Evolutionary conservation across 92 coral and sea anemone species (phyloP), one percentile per base, ranked within the genome.

Genomic region (Pocillopora meandrina): DNA sequence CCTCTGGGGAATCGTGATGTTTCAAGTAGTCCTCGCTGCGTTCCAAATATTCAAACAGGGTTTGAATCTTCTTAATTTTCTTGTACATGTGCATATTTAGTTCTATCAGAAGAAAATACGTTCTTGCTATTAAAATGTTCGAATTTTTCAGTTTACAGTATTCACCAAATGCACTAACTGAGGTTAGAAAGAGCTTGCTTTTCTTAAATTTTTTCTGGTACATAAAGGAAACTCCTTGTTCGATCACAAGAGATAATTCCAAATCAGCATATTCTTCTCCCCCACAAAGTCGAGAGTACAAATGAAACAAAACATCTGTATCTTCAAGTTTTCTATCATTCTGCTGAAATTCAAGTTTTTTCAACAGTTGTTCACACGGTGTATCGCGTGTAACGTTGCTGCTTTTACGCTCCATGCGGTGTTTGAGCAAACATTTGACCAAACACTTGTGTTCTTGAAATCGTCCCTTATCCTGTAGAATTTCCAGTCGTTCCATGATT

Each of bases 1-100:
- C 78, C 78, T 74, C 78, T 26, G 78, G 77, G 23, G 77, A 73
- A 73, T 73, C 33, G 61, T 73, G 77, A 33, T 73, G 59, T 23
- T 52, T 12, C 58, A 73, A 56, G 36, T 17, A 52, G 35, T n/a
- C 35, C 20, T 73, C 62, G 14, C 77, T 73, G 31, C 34, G 77
- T 18, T 73, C 60, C 15, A 73, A 60, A 73, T 60, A 73, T 23
- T 73, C 16, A 10, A 73, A 49, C 0, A 73, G 26, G 23, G 35
- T 15, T 23, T 73, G 77, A 19, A 73, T 73, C 26, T 73, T 73
- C 77, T 73, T 73, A 56, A 20, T 60, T 73, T 49, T 73, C 19
- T 56, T 9, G 20, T 73, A 49, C 77, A n/a, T 73, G 12, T 49
- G 61, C 6, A 49, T 34, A 13, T 68, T 12, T 5, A 47, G 21